Evolutionary conservation across 2,797 vertebrate species (phyloP).

Genomic region (Tangara arthus): DNA sequence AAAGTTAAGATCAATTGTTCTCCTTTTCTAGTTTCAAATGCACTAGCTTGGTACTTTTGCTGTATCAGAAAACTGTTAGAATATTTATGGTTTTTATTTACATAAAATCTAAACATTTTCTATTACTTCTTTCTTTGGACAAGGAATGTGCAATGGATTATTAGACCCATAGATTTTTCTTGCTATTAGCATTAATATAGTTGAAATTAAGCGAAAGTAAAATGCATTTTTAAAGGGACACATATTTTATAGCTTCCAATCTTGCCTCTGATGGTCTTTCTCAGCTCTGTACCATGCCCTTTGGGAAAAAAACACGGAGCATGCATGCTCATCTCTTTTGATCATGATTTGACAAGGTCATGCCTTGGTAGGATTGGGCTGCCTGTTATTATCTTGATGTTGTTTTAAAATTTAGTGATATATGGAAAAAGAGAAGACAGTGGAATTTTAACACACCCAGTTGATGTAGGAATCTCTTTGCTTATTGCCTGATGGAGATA

Average conservation of each 20-base stretch:
- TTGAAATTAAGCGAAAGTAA: neutral
- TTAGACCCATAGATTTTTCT: neutral
- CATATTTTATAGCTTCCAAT: neutral
- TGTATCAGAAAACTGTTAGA: conserved; percentile 24
- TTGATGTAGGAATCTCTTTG: neutral
- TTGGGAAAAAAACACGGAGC: neutral
- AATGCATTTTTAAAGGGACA: neutral
- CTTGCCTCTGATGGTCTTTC: neutral
- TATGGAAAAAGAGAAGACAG: neutral
- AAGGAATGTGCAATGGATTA: neutral
- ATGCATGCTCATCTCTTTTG: conserved; percentile 23
- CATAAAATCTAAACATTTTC: neutral
- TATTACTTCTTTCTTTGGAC: conserved; percentile 7
- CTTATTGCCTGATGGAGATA: neutral
- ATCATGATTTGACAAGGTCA: conserved; percentile 47
- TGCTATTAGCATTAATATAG: neutral
- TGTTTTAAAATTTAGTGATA: conserved; percentile 14
- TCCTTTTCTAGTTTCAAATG: conserved; percentile 30
- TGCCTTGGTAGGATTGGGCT: conserved; percentile 3
- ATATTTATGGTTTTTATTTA: conserved; percentile 27
- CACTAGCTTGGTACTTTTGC: neutral
- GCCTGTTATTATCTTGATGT: conserved; percentile 34
- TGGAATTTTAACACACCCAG: neutral
- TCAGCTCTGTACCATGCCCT: neutral
- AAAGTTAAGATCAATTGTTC: conserved; percentile 56